Evolutionary conservation across 2,888 invertebrate genomes (phyloP), one percentile per base, ranked within the genome.

Genomic region (Galerucella calmariensis): DNA sequence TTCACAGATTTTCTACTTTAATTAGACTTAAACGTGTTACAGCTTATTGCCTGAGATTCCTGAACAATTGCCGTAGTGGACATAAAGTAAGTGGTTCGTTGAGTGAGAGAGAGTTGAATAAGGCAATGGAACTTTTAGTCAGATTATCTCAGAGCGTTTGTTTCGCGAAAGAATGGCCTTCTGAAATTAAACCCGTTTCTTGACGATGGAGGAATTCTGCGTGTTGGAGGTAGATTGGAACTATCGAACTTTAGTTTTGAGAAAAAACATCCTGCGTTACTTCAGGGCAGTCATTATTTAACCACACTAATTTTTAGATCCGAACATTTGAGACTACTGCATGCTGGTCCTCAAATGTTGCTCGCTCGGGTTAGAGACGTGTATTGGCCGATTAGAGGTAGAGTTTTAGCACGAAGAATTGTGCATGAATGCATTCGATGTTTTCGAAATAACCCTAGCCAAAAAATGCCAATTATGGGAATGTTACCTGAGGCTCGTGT

Each of bases 1-100:
- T 62, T 62, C 16, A 62, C 41, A 62, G 24, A 62, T 62, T 62
- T 62, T 62, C 62, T 14, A 62, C 14, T 20, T n/a, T 24, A 35
- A 35, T 41, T 8, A 62, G 41, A 20, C 27, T 62, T 27, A 62
- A 35, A 27, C n/a, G 62, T 62, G 62, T 62, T 46, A 46, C 14
- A 14, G 62, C 62, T 2, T 62, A 41, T 27, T 62, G 62, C n/a
- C 14, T 62, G 35, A n/a, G 62, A 4, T 62, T 62, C 41, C 14
- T 62, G 20, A 62, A 62, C 20, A 62, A 62, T 27, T 62, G n/a
- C n/a, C n/a, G n/a, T n/a, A n/a, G n/a, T n/a, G n/a, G n/a, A n/a
- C n/a, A n/a, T n/a, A n/a, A n/a, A n/a, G n/a, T n/a, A n/a, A n/a
- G n/a, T n/a, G n/a, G n/a, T n/a, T n/a, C n/a, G n/a, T n/a, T n/a